Base-by-base conservation (phyloP, 2,888 invertebrate species). In the Azorinus chamasolen region DNA sequence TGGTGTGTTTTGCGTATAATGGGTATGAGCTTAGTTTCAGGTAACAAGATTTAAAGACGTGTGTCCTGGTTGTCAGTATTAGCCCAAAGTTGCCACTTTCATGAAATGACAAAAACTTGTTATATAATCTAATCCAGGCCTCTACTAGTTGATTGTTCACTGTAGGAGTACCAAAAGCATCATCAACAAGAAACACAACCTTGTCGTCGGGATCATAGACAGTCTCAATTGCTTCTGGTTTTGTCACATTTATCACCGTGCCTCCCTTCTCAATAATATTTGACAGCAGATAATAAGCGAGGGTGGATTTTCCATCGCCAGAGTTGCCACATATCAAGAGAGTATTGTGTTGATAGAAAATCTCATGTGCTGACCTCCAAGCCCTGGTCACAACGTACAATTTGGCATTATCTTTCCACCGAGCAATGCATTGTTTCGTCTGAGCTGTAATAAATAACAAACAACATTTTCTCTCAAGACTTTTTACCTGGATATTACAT, bases 91-190 rank as follows among this genome's bases (percentile, higher is more conserved):
- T 79, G 20, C 58, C 58, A 0, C 24, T 27, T 25, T 58, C 45
- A 0, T 68, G 32, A 39, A 74, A 50, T 18, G 54, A 43, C 32
- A 57, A 43, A 41, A 79, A n/a, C 46, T 79, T 74, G 12, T 51
- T 71, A 59, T 71, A 48, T 16, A 71, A 55, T 22, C 71, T 18
- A 16, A 48, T 53, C 79, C 79, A 79, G 2, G 39, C 55, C 43
- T 79, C 68, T 3, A 79, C 61, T 12, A 75, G 24, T 8, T 51
- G 51, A 16, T 51, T 57, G 22, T 68, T 71, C 20, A 79, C 12
- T n/a, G 63, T 68, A n/a, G 79, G 79, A 1, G 62, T 71, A 22
- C 79, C 79, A 59, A 79, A 79, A 22, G 79, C 79, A 37, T 79
- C 79, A 50, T 79, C 79, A 37, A 79, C 55, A 57, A 79, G 68